Percentiles rank a stretch among this genome's conserved stretches.
Conservation (phyloP, 2,797 vertebrate species). For the Eupleurogrammus muticus region DNA sequence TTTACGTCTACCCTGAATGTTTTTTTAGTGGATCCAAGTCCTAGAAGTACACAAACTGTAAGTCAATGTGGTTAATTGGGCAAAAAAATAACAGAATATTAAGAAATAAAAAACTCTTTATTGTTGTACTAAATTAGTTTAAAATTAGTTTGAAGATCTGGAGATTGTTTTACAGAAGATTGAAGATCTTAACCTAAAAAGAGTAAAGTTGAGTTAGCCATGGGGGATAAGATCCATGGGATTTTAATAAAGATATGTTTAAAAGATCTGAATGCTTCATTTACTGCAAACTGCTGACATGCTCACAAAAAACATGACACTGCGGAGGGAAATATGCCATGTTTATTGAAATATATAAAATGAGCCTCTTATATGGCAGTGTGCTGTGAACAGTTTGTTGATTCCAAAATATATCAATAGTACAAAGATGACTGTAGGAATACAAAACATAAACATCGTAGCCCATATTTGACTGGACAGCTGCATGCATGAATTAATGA, state of each 20-base stretch:
- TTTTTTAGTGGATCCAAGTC: too few species aligned
- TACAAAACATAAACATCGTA: constrained; percentile 47
- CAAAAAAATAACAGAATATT: too few species aligned
- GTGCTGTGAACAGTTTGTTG: constrained; percentile 24
- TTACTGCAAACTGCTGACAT: background rate
- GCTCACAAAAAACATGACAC: background rate
- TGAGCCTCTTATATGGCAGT: constrained; percentile 26
- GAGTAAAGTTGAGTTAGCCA: too few species aligned
- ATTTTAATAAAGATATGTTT: background rate
- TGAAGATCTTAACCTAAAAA: too few species aligned
- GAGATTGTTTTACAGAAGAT: too few species aligned
- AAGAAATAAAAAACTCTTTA: too few species aligned
- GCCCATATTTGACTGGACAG: constrained; percentile 23
- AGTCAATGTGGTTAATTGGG: too few species aligned
- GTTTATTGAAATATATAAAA: constrained; percentile 56
- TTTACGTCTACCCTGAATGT: too few species aligned
- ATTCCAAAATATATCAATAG: constrained; percentile 31
- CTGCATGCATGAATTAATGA: constrained; percentile 45
- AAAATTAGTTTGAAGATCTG: too few species aligned
- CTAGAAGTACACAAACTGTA: too few species aligned
- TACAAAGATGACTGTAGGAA: constrained; percentile 42
- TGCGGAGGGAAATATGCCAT: constrained; percentile 32
- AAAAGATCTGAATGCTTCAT: background rate
- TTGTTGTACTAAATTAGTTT: too few species aligned
- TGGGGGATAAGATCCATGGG: too few species aligned